Base-by-base conservation (phyloP, 2,797 vertebrate genomes). In the Steatocranus sp. region DNA sequence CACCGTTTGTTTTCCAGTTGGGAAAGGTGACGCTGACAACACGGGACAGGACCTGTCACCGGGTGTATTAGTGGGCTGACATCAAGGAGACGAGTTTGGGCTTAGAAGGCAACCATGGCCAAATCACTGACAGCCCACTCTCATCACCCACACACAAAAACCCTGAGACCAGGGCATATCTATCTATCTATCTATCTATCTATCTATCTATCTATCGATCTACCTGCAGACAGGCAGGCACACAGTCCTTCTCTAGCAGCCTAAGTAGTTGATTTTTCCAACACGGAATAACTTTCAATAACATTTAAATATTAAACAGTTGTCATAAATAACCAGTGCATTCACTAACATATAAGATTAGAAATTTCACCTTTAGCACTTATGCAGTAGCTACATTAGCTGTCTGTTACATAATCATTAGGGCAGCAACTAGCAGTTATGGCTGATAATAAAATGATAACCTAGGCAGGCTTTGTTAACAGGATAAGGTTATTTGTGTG, bases 61-160 rank as follows among this genome's bases (percentile, higher is more conserved):
- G 79, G 54, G 78, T 79, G 88, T 84, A 87, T 92, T 86, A 86
- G 51, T 81, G 48, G 75, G 43, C 84, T 88, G 89, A 89, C 90
- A 82, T 81, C 79, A 89, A 88, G 68, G 81, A 86, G 82, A 83
- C 36, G 36, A 81, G 76, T 85, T 86, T 73, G 74, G 79, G 70
- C 61, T 83, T 75, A 78, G 63, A 73, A 81, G 80, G 82, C 78
- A 83, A 78, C 85, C 85, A 81, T 84, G 83, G 84, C 75, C 70
- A 87, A 79, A 66, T 84, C 58, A 23, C 32, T 83, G 84, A 87
- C 66, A 81, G 75, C 36, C 15, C 74, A 54, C 78, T 81, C 85
- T 15, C 77, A 7, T 77, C 74, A 76, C 76, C 61, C 81, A 75
- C 76, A 81, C 81, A 87, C 75, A 85, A 78, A 20, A 36, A 75